Conservation (phyloP, 2,888 invertebrate species). For the Acleris literana region DNA sequence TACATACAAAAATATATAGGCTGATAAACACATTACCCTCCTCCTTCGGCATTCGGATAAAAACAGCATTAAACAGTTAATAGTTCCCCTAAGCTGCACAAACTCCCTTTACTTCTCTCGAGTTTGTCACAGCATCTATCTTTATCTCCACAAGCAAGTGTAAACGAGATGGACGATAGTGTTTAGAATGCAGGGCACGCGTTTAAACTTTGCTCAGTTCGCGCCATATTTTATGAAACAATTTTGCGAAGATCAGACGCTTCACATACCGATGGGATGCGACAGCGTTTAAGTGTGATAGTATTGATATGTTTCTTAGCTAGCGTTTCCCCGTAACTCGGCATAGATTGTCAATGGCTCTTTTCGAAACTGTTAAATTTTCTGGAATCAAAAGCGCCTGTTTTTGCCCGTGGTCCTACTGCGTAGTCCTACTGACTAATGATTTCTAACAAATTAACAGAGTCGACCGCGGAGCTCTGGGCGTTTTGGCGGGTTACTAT, state of each 20-base stretch:
- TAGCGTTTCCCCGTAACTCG: background rate
- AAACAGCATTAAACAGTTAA: slow-evolving; percentile 1
- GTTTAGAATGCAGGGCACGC: slow-evolving; percentile 23
- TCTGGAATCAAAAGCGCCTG: too few species aligned
- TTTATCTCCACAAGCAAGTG: background rate
- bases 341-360: too few species aligned
- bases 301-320: background rate
- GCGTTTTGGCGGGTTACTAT: too few species aligned
- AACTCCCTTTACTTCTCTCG: background rate
- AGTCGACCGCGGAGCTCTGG: too few species aligned
- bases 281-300: too few species aligned
- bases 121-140: background rate
- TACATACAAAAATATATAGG: too few species aligned
- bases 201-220: slow-evolving; percentile 5
- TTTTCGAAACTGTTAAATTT: too few species aligned
- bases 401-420: too few species aligned
- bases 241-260: background rate
- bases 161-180: slow-evolving; percentile 3
- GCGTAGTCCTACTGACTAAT: too few species aligned
- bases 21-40: too few species aligned
- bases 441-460: too few species aligned
- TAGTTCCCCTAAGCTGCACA: background rate
- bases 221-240: slow-evolving; percentile 17
- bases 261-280: background rate
- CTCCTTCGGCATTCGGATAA: too few species aligned